Conservation (phyloP, 2,113 vertebrate species). For the Recurvirostra avosetta region DNA sequence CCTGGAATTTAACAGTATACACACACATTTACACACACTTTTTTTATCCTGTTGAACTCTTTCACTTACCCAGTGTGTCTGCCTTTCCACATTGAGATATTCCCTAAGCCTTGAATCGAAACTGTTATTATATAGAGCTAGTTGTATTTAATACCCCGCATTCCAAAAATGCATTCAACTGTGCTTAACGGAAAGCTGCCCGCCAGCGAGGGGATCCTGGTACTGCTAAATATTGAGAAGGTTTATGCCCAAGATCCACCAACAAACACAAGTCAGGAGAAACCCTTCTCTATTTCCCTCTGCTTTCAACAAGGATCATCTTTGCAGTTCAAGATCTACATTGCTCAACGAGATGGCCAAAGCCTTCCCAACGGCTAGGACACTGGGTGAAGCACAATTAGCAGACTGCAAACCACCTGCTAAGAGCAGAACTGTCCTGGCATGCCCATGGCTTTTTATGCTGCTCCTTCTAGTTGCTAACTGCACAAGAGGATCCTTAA, state of each 20-base stretch:
- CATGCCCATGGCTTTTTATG: neutral
- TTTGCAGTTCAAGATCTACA: neutral
- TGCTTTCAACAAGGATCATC: neutral
- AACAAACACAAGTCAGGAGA: neutral
- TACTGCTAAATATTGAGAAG: neutral
- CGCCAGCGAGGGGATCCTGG: neutral
- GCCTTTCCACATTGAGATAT: neutral
- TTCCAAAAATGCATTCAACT: neutral
- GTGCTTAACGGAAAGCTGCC: neutral
- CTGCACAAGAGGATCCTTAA: neutral
- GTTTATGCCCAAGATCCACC: neutral
- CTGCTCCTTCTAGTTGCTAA: neutral
- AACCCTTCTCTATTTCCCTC: neutral
- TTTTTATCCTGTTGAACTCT: neutral
- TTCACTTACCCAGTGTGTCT: neutral
- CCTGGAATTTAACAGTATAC: conserved; percentile 14
- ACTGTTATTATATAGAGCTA: neutral
- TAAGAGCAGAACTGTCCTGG: neutral
- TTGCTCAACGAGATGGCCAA: neutral
- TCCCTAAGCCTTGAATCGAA: neutral
- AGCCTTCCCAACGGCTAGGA: neutral
- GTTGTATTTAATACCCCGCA: neutral
- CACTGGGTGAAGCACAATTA: neutral
- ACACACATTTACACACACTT: neutral
- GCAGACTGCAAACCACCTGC: neutral